phyloP scores from a whole-genome alignment of 2,797 vertebrate genomes.

The Sphenopsis melanotis region DNA sequence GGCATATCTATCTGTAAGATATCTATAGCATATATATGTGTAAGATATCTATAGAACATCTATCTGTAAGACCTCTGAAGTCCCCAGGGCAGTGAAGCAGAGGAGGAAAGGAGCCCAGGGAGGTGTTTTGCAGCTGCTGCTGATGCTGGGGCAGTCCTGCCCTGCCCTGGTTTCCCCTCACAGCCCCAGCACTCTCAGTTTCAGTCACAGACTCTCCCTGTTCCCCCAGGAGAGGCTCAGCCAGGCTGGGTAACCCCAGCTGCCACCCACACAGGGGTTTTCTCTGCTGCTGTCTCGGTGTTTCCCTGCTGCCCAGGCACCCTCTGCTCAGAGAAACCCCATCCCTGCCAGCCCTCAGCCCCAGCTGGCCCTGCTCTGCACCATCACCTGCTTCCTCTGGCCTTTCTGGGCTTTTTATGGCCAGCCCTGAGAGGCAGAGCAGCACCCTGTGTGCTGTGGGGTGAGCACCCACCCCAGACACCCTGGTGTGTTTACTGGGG shows the following conservation, averaged over 20 bases:
- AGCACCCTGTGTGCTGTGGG: constrained; percentile 34
- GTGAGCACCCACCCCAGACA: not conserved
- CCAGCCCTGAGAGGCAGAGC: constrained; percentile 21
- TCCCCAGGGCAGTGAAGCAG: not conserved
- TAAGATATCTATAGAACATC: no score
- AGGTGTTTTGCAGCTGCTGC: not conserved
- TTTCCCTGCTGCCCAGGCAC: constrained; percentile 3
- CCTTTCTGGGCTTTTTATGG: constrained; percentile 41
- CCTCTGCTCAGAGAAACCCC: constrained; percentile 40
- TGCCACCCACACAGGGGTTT: not conserved
- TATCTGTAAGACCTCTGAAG: no score
- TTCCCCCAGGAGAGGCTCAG: not conserved
- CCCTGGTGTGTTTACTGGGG: not conserved
- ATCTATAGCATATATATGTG: no score
- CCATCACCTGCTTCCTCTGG: constrained; percentile 60
- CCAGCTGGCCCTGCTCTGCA: constrained; percentile 60
- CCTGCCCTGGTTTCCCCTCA: not conserved
- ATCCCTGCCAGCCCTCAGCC: not conserved
- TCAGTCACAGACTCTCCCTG: not conserved
- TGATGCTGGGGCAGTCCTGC: not conserved
- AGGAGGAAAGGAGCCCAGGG: not conserved
- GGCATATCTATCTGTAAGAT: no score
- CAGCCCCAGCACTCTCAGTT: not conserved
- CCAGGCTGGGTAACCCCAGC: not conserved
- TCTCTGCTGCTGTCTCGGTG: not conserved